These are phyloP conservation scores for Melopsittacus undulatus DNA, from an alignment of 2,797 vertebrate genomes.

Conservation along the genomic window DNA sequence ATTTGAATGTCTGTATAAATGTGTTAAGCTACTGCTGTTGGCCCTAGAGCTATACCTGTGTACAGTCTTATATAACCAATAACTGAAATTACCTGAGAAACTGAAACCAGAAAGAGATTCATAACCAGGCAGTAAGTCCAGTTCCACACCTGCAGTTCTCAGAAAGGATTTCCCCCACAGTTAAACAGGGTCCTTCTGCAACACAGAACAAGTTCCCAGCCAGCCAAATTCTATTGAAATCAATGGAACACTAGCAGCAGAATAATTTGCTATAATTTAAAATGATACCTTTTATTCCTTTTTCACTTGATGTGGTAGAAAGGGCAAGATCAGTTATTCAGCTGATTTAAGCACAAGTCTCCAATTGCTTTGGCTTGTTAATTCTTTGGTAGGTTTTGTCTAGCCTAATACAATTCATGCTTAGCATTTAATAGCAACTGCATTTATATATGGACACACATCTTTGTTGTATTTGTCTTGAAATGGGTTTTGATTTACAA, in stretches of 20 bases:
- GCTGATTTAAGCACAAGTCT: background rate
- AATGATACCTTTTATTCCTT: background rate
- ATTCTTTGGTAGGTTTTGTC: background rate
- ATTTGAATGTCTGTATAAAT: background rate
- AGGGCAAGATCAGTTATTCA: background rate
- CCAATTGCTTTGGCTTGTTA: background rate
- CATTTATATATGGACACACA: background rate
- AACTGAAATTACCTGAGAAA: background rate
- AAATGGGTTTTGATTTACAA: background rate
- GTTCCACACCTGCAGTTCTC: background rate
- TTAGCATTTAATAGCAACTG: background rate
- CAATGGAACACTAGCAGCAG: background rate
- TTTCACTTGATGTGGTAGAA: background rate
- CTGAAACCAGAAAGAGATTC: background rate
- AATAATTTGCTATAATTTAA: background rate
- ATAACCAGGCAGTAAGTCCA: background rate
- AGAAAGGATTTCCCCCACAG: background rate
- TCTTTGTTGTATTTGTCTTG: background rate
- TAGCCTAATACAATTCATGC: background rate
- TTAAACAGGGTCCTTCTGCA: background rate
- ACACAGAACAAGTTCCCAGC: background rate
- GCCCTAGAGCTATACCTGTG: background rate
- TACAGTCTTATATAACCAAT: background rate
- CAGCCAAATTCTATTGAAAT: background rate
- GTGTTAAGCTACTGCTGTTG: background rate